Percentiles rank a stretch among this genome's conserved stretches.
These are phyloP conservation scores for Genyomyrus donnyi DNA, from an alignment of 2,113 vertebrate species.

Conservation along the genomic window DNA sequence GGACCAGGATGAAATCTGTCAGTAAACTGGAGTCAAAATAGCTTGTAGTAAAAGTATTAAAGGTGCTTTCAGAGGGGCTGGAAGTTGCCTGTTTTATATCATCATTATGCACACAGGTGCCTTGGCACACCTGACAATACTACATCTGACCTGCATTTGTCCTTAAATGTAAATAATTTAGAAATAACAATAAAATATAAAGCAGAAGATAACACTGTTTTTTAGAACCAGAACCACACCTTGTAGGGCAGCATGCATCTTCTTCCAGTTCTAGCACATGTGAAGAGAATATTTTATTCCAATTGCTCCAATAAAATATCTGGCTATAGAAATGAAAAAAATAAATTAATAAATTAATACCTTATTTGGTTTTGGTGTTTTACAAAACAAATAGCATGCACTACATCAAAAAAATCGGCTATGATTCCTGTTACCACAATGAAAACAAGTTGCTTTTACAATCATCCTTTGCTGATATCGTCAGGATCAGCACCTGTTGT, in stretches of 20 bases:
- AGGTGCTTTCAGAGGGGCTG: not conserved
- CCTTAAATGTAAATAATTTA: not conserved
- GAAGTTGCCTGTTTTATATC: not conserved
- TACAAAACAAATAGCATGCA: not conserved
- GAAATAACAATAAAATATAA: not conserved
- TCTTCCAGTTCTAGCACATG: not conserved
- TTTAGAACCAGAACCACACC: not conserved
- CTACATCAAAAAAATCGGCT: no score
- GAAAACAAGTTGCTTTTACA: not conserved
- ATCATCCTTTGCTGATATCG: no score
- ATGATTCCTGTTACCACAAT: not conserved
- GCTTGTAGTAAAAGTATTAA: not conserved
- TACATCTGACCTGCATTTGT: not conserved
- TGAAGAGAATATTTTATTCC: not conserved
- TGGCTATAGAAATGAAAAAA: not conserved
- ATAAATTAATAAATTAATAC: not conserved
- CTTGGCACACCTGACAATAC: not conserved
- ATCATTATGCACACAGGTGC: not conserved
- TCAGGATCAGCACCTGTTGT: no score
- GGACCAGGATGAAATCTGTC: slow-evolving; percentile 12
- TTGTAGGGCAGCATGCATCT: not conserved
- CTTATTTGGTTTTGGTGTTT: not conserved
- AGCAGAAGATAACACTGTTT: not conserved
- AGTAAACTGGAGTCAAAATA: not conserved
- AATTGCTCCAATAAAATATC: not conserved